Percentiles rank a stretch among this genome's conserved stretches.
Conservation (phyloP, 2,888 invertebrate species). For the Dexiosoma caninum region DNA sequence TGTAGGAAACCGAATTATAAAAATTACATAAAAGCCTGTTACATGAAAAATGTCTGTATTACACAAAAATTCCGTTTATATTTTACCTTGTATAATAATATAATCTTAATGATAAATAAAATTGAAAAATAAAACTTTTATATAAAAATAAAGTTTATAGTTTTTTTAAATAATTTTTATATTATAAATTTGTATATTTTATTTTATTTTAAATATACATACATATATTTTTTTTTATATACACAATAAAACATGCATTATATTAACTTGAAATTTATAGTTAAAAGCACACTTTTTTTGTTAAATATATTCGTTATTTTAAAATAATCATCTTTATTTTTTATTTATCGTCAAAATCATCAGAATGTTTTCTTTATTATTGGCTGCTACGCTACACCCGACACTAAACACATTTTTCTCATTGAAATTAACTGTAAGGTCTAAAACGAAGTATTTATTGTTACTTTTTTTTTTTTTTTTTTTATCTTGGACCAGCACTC, state of each 20-base stretch:
- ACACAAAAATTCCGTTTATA: conserved; percentile 61
- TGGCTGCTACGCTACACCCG: too few relatives aligned
- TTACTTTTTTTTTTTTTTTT: too few relatives aligned
- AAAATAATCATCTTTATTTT: conserved; percentile 33
- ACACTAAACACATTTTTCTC: too few relatives aligned
- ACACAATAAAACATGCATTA: conserved; percentile 15
- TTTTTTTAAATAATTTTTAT: background rate
- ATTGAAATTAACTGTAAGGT: too few relatives aligned
- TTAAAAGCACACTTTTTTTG: conserved; percentile 38
- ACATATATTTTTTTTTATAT: conserved; percentile 9
- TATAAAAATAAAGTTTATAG: conserved; percentile 22
- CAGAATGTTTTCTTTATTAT: background rate
- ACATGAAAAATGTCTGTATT: conserved; percentile 58
- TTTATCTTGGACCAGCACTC: too few relatives aligned
- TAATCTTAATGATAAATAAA: conserved; percentile 43
- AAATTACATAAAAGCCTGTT: conserved; percentile 54
- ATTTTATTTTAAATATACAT: conserved; percentile 24
- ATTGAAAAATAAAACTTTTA: conserved; percentile 45
- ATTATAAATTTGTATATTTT: conserved; percentile 36
- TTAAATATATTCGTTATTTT: conserved; percentile 60
- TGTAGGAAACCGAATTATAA: conserved; percentile 42
- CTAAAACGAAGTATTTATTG: too few relatives aligned
- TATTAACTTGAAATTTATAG: conserved; percentile 15
- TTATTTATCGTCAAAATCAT: background rate
- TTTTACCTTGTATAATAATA: conserved; percentile 55